Evolutionary conservation across 1,140 invertebrate genomes (phyloP).

Genomic region (Himalopsyche phryganea): DNA sequence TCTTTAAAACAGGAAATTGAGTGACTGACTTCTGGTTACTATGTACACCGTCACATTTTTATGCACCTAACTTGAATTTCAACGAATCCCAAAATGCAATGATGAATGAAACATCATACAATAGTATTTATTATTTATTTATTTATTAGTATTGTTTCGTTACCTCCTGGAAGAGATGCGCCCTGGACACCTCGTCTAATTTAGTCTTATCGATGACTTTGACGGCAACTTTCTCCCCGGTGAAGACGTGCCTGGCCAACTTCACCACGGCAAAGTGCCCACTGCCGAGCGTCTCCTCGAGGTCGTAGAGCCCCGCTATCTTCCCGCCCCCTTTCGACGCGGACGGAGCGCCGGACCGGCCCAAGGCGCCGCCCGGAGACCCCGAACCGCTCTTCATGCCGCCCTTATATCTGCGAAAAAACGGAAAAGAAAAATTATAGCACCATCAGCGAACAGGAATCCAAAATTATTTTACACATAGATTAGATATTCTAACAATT

Average conservation of each 20-base stretch:
- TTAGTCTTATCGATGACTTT: constrained; percentile 98
- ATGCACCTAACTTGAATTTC: too few relatives aligned
- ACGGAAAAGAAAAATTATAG: too few relatives aligned
- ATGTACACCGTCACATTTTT: too few relatives aligned
- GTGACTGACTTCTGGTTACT: too few relatives aligned
- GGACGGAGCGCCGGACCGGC: constrained; percentile 33
- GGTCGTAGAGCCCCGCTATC: constrained; percentile 94
- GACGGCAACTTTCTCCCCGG: constrained; percentile 95
- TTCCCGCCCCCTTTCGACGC: constrained; percentile 67
- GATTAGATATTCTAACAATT: too few relatives aligned
- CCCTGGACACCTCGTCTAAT: constrained; percentile 92
- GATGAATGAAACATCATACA: too few relatives aligned
- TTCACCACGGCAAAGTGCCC: constrained; percentile 99
- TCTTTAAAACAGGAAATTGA: too few relatives aligned
- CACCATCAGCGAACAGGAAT: too few relatives aligned
- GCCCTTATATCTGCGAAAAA: not conserved
- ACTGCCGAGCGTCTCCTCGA: constrained; percentile 89
- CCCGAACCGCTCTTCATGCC: constrained; percentile 7
- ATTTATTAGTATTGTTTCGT: too few relatives aligned
- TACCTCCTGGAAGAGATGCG: constrained; percentile 96
- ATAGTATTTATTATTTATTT: too few relatives aligned
- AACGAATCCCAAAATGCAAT: too few relatives aligned
- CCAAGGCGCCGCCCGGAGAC: constrained; percentile 6
- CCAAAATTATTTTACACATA: too few relatives aligned
- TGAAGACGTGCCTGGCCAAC: constrained; percentile 96